These are phyloP conservation scores for Meloidogyne exigua DNA, from an alignment of 1,140 invertebrate genomes.

Conservation along the genomic window DNA sequence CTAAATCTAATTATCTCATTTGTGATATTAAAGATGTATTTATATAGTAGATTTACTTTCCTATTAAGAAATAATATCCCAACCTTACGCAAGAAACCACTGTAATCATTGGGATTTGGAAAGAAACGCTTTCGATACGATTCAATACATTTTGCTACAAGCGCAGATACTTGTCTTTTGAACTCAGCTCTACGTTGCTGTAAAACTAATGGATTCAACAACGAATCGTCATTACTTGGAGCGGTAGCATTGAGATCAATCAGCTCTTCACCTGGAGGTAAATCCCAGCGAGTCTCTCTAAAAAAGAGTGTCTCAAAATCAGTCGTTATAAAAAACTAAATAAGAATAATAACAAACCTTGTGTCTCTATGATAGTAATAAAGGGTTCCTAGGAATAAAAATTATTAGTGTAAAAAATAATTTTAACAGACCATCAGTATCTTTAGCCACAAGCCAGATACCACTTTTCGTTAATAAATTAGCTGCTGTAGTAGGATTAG, in stretches of 20 bases:
- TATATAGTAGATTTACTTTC: too few relatives aligned
- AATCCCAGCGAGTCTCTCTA: slow-evolving; percentile 20
- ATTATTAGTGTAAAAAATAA: not conserved
- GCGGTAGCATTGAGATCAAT: slow-evolving; percentile 11
- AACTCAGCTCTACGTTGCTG: slow-evolving; percentile 14
- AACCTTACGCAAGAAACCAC: slow-evolving; percentile 23
- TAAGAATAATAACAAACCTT: not conserved
- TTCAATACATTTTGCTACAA: slow-evolving; percentile 28
- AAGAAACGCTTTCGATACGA: slow-evolving; percentile 27
- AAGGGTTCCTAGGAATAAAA: not conserved
- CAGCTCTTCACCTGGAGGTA: slow-evolving; percentile 22
- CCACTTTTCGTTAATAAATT: slow-evolving; percentile 20
- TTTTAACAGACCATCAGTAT: not conserved
- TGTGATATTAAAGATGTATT: too few relatives aligned
- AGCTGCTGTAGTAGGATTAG: not conserved
- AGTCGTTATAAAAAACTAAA: not conserved
- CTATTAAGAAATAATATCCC: not conserved
- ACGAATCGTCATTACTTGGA: not conserved
- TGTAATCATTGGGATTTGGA: slow-evolving; percentile 8
- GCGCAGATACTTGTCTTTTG: slow-evolving; percentile 26
- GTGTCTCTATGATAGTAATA: slow-evolving; percentile 25
- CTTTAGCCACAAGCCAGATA: slow-evolving; percentile 11
- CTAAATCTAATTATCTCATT: too few relatives aligned
- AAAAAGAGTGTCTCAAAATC: not conserved
- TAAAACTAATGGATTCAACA: not conserved